These are phyloP conservation scores for Drosophila varians DNA, from an alignment of 1,140 invertebrate species.

Conservation along the genomic window DNA sequence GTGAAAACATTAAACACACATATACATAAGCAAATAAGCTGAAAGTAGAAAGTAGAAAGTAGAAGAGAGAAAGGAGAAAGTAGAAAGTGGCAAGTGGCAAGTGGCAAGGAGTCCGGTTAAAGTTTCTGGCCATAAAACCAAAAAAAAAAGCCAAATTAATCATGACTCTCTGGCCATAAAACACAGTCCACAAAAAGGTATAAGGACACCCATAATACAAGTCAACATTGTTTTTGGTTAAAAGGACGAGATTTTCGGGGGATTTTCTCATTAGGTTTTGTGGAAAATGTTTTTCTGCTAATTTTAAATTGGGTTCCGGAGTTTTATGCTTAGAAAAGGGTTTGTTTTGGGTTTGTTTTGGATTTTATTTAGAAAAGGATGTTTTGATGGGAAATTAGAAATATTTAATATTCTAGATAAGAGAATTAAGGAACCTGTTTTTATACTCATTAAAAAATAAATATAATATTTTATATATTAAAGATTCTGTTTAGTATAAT, in stretches of 20 bases:
- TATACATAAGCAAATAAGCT: neutral
- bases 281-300: neutral
- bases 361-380: too few relatives aligned
- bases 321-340: neutral
- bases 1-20: conserved; percentile 21
- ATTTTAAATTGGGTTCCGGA: too few relatives aligned
- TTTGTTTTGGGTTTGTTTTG: neutral
- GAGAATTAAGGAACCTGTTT: too few relatives aligned
- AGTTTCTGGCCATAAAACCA: conserved; percentile 34
- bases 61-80: neutral
- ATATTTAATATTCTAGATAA: too few relatives aligned
- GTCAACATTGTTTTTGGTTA: conserved; percentile 9
- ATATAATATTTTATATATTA: too few relatives aligned
- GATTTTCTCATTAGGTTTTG: conserved; percentile 1
- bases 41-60: neutral
- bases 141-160: conserved; percentile 63
- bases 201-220: neutral
- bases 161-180: conserved; percentile 57
- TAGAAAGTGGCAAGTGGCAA: neutral
- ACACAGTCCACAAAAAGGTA: conserved; percentile 20
- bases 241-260: neutral
- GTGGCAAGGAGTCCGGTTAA: conserved; percentile 32
- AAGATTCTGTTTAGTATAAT: too few relatives aligned
- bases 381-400: too few relatives aligned
- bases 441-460: too few relatives aligned